These are phyloP conservation scores for Pelecanoides urinatrix DNA, from an alignment of 2,113 vertebrate genomes.

Conservation along the genomic window DNA sequence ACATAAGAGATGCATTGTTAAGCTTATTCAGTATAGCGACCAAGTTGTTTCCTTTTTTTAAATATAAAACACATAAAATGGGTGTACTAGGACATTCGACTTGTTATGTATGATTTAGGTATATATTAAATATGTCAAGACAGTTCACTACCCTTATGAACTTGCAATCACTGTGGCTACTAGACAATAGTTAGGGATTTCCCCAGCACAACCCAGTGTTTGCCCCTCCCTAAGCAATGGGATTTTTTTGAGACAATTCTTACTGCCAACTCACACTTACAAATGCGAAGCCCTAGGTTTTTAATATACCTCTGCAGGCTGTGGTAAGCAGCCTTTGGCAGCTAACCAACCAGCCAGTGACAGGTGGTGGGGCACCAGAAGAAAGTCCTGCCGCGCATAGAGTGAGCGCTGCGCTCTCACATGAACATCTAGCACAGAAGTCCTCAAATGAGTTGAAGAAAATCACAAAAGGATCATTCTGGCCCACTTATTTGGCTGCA, in stretches of 20 bases:
- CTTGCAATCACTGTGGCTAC: background rate
- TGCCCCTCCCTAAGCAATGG: rapidly evolving
- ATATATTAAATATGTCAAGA: background rate
- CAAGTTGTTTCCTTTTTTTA: background rate
- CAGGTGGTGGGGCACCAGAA: background rate
- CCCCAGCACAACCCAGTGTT: background rate
- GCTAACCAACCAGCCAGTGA: background rate
- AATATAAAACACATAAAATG: background rate
- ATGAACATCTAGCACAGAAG: background rate
- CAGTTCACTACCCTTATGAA: background rate
- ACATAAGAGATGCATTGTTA: background rate
- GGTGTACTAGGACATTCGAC: background rate
- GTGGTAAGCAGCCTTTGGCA: background rate
- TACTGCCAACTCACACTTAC: background rate
- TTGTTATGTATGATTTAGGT: background rate
- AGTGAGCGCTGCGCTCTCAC: rapidly evolving
- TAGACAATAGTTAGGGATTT: background rate
- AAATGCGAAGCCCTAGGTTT: background rate
- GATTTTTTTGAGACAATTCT: background rate
- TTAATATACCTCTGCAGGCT: background rate
- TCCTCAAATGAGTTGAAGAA: background rate
- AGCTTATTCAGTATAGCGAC: background rate
- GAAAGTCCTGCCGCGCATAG: background rate
- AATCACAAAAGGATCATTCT: background rate
- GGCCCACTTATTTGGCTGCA: background rate